Percentiles rank a stretch among this genome's conserved stretches.
These are phyloP conservation scores for Cerastis leucographa DNA, from an alignment of 2,888 invertebrate species.

Conservation along the genomic window DNA sequence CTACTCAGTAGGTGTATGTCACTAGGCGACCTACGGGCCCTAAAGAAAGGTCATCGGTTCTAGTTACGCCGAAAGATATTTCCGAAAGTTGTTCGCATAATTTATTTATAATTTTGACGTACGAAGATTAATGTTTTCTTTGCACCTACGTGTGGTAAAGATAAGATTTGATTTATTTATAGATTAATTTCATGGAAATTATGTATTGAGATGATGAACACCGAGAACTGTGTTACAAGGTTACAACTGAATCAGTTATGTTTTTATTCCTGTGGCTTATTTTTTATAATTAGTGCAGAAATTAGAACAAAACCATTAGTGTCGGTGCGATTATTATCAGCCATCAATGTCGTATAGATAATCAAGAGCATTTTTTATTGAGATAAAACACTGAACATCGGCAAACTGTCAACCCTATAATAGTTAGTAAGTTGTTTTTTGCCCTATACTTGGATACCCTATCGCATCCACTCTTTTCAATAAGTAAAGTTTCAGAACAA, in stretches of 20 bases:
- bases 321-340: conserved; percentile 23
- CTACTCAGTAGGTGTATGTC: conserved; percentile 62
- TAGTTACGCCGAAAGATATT: conserved; percentile 41
- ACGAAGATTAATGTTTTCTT: conserved; percentile 8
- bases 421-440: neutral
- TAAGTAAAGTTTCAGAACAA: neutral
- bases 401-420: neutral
- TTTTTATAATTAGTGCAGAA: conserved; percentile 15
- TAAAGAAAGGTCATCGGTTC: conserved; percentile 63
- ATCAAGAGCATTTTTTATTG: conserved; percentile 46
- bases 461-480: neutral
- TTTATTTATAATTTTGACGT: conserved; percentile 19
- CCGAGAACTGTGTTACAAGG: conserved; percentile 11
- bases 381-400: conserved; percentile 35
- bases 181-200: neutral
- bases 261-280: conserved; percentile 23
- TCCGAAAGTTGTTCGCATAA: conserved; percentile 47
- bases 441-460: neutral
- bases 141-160: neutral
- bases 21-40: conserved; percentile 65
- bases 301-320: conserved; percentile 45
- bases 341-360: conserved; percentile 38
- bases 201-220: neutral
- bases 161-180: conserved; percentile 8
- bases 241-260: conserved; percentile 27